A percentile compares a stretch with the other conserved stretches of the same genome.
Evolutionary conservation across 2,113 vertebrate species (phyloP).

Genomic region (Vulpes lagopus): DNA sequence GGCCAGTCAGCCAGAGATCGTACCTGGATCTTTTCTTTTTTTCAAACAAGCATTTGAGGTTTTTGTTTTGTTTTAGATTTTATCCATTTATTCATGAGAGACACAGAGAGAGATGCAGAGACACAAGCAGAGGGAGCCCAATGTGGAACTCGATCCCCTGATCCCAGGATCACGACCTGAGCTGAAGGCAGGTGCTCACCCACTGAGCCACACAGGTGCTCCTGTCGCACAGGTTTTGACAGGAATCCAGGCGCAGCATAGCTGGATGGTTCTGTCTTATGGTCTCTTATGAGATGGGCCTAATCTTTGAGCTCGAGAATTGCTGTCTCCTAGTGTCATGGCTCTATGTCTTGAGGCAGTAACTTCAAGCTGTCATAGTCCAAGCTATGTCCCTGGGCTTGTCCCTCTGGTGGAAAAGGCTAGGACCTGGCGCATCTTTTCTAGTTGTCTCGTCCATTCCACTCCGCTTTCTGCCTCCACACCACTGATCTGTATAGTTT

Average conservation of each 20-base stretch:
- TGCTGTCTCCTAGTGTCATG: background rate
- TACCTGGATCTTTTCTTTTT: background rate
- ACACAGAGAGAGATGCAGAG: no score
- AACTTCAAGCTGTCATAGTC: background rate
- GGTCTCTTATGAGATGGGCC: background rate
- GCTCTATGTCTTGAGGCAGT: background rate
- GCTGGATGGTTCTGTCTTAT: background rate
- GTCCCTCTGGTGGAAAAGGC: background rate
- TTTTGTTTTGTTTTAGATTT: background rate
- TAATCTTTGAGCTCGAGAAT: background rate
- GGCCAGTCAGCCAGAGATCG: background rate
- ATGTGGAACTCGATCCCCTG: no score
- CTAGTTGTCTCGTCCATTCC: background rate
- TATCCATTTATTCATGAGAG: no score
- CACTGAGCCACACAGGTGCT: no score
- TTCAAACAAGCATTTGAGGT: background rate
- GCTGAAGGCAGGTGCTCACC: no score
- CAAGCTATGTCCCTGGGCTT: no score
- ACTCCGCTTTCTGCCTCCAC: background rate
- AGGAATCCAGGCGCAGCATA: background rate
- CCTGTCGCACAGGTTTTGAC: background rate
- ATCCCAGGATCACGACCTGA: no score
- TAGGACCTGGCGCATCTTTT: background rate
- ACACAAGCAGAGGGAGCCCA: no score
- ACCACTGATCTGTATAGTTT: background rate